A percentile compares a stretch with the other conserved stretches of the same genome.
These are phyloP conservation scores for Centropus unirufus DNA, from an alignment of 2,113 vertebrate genomes.

Conservation along the genomic window DNA sequence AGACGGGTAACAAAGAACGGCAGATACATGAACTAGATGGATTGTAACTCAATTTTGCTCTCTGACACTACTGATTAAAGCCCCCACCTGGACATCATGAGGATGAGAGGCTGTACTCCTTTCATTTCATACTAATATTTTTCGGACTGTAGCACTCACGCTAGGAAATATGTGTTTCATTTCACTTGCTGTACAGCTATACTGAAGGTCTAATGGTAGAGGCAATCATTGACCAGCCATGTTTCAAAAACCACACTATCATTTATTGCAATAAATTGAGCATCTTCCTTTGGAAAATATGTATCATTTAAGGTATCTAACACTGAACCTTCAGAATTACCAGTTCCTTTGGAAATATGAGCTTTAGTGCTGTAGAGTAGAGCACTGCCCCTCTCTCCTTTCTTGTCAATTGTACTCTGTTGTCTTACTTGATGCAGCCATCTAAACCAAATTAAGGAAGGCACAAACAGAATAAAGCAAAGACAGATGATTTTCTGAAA, in stretches of 20 bases:
- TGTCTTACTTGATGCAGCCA: not conserved
- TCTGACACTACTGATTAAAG: not conserved
- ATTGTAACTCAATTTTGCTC: not conserved
- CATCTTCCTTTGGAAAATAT: not conserved
- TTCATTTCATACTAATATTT: not conserved
- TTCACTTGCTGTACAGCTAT: not conserved
- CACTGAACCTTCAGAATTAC: not conserved
- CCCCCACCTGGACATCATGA: not conserved
- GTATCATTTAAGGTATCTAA: not conserved
- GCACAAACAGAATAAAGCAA: not conserved
- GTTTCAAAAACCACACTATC: not conserved
- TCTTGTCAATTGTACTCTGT: not conserved
- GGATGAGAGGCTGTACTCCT: not conserved
- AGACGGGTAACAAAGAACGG: not conserved
- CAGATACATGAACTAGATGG: not conserved
- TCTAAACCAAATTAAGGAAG: not conserved
- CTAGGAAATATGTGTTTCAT: not conserved
- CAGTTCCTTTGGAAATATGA: not conserved
- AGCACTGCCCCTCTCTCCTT: not conserved
- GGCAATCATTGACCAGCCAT: not conserved
- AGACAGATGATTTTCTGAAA: conserved; percentile 26
- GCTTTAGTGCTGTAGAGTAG: not conserved
- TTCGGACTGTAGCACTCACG: not conserved
- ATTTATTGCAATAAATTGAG: not conserved
- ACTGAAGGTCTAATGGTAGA: not conserved